Base-by-base conservation (phyloP, 2,888 invertebrate genomes). In the Pachycephus smyrnensis region DNA sequence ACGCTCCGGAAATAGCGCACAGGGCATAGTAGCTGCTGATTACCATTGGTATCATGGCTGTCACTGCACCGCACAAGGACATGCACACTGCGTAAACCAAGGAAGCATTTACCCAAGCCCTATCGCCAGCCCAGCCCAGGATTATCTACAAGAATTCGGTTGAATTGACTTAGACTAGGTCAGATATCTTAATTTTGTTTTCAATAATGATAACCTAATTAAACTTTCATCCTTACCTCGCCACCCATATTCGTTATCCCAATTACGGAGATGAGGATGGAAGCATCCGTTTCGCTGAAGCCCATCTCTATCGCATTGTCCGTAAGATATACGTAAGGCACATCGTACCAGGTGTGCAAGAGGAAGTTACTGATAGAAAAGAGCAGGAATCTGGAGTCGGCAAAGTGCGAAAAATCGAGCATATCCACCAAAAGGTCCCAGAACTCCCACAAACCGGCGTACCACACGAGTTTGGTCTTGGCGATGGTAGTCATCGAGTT, bases 341-440 rank as follows among this genome's bases (percentile, higher is more conserved):
- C 97, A 91, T 98, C 98, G 92, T 96, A 96, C 96, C 98, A 98
- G 87, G 96, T 95, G 93, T 98, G 98, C 82, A 98, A 93, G 33
- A 98, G 93, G 91, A 98, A 97, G 92, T 98, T 98, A 80, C 97
- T 97, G 32, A 98, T 90, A 35, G 96, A 95, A 92, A 98, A 98
- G 76, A 96, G 92, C 37, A 96, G 92, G 92, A 96, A 97, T 83
- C 93, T 94, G 33, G 93, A 93, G 91, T 96, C 96, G 76, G 93
- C 92, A 91, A 97, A 96, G 92, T 96, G 95, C 0, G 96, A 96
- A 89, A 97, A 94, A 91, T 97, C 97, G 74, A 97, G 93, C 92
- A 97, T 96, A 89, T 97, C 96, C 69, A 94, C 94, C 0, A 95
- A 92, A 35, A 97, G 92, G 88, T 95, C 95, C 94, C 95, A 95